Percentiles rank a stretch among this genome's conserved stretches.
These are phyloP conservation scores for Peromyscus nudipes DNA, from an alignment of 2,797 vertebrate species.

Conservation along the genomic window DNA sequence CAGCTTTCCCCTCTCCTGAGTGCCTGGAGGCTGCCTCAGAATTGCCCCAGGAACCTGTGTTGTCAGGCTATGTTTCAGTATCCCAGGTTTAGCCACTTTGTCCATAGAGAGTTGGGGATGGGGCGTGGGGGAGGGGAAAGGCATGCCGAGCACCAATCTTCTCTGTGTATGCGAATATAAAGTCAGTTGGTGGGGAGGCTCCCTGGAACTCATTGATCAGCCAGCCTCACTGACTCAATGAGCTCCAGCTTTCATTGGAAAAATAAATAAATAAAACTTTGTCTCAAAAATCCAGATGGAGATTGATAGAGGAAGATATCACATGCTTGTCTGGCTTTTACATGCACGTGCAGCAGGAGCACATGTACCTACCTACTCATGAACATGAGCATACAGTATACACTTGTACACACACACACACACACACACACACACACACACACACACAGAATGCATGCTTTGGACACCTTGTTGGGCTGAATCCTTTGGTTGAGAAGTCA, in stretches of 20 bases:
- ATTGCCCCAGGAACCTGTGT: conserved; percentile 45
- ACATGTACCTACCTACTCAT: not conserved
- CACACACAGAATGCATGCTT: not conserved
- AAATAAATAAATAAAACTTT: not conserved
- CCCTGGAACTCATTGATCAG: not conserved
- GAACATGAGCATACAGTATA: not conserved
- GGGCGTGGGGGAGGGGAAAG: conserved; percentile 8
- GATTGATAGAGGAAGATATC: not conserved
- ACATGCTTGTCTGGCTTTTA: not conserved
- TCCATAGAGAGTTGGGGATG: conserved; percentile 20
- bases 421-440: not conserved
- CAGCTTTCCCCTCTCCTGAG: conserved; percentile 13
- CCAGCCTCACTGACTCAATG: not conserved
- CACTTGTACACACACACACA: not conserved
- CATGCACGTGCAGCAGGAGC: not conserved
- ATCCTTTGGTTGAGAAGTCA: conserved; percentile 47
- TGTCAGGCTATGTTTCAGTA: conserved; percentile 1
- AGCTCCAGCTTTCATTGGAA: not conserved
- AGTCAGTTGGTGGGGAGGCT: not conserved
- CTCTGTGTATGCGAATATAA: not conserved
- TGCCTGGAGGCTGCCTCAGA: conserved; percentile 52
- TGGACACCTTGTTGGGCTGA: not conserved
- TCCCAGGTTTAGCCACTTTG: not conserved
- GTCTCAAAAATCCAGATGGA: not conserved
- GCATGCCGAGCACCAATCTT: not conserved